Base-by-base conservation (phyloP, 2,888 invertebrate species). In the Lasioglossum zephyrum region DNA sequence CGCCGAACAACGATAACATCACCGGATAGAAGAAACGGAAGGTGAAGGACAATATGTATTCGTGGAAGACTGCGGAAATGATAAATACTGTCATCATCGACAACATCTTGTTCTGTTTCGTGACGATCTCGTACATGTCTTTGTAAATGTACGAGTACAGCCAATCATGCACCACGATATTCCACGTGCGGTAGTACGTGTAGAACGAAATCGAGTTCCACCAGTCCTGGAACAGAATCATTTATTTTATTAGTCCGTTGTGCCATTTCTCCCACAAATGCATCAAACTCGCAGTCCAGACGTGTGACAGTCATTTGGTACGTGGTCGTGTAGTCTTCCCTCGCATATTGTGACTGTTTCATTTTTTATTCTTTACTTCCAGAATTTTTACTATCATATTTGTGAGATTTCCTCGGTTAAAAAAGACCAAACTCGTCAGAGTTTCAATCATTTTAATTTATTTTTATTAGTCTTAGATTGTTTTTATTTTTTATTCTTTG, bases 81-180 rank as follows among this genome's bases (percentile, higher is more conserved):
- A 97, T 92, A 91, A 98, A 98, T 0, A 98, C 98, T 9, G 96
- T 92, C 2, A 96, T 93, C 90, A 97, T 97, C 0, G 97, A 96
- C 0, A 96, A 87, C 0, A 94, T 66, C 76, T 96, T 96, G 79
- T 95, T 96, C 16, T 95, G 94, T 1, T 95, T 94, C 4, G 95
- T 94, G 0, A 96, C 82, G 36, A 95, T 90, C 76, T 95, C 95
- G 87, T 96, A 95, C 53, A 95, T 90, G 77, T 95, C 99, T 92
- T 97, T 97, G 95, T 98, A 99, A 83, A 99, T 96, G 95, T 99
- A 98, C 6, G 97, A 97, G 92, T 98, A 98, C 0, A 99, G 96
- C 99, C 99, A 99, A 90, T 98, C 98, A 94, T 99, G 98, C 0
- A 99, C 99, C 0, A 99, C 97, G 26, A 98, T 96, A 95, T 99